Evolutionary conservation across 2,113 vertebrate species (phyloP).

Genomic region (Ploceus nigricollis): DNA sequence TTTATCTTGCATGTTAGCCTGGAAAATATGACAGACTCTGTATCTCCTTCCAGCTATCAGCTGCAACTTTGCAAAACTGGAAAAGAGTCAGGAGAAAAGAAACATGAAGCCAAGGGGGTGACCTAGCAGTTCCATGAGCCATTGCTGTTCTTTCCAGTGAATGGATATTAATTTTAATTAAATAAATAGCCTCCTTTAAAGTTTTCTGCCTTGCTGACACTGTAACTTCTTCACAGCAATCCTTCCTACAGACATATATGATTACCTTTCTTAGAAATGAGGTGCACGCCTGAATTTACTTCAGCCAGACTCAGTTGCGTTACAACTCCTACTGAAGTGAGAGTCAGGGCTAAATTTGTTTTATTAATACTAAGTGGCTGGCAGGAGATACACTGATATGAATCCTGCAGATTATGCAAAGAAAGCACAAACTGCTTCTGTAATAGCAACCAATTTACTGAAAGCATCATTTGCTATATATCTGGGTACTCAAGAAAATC

Average conservation of each 20-base stretch:
- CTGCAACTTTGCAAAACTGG: constrained; percentile 5
- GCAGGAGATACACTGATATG: neutral
- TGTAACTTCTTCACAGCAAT: neutral
- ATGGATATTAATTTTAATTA: constrained; percentile 10
- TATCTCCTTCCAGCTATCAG: neutral
- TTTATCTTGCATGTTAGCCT: neutral
- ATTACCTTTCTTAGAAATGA: neutral
- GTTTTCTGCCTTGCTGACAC: neutral
- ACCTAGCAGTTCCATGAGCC: constrained; percentile 13
- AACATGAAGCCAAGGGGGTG: neutral
- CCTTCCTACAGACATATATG: neutral
- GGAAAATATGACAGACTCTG: neutral
- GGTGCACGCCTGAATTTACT: neutral
- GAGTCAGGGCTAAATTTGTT: neutral
- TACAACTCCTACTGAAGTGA: neutral
- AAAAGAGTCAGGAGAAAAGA: neutral
- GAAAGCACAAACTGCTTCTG: neutral
- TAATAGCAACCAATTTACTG: neutral
- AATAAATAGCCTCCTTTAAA: constrained; percentile 5
- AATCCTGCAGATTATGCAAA: neutral
- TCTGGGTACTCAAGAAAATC: neutral
- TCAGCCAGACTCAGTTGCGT: neutral
- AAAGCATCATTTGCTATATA: neutral
- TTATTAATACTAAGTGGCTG: neutral
- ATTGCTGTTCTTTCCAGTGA: constrained; percentile 16